phyloP scores from a whole-genome alignment of 2,113 vertebrate genomes.

The Anseranas semipalmata region DNA sequence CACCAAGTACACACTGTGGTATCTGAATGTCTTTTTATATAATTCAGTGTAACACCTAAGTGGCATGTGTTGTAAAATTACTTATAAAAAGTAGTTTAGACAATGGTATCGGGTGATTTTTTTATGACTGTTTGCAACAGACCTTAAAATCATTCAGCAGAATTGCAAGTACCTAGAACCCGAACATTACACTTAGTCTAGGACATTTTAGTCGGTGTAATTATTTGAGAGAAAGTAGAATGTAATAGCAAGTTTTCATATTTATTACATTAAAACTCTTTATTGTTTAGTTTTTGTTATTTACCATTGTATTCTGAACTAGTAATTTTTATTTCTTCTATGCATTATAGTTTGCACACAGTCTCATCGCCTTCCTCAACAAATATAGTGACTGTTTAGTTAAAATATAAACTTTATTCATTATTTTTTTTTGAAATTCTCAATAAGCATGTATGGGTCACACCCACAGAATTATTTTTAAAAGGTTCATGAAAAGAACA shows the following conservation, averaged over 20 bases:
- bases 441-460: not conserved
- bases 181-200: not conserved
- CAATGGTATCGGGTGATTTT: not conserved
- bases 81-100: not conserved
- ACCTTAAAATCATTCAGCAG: not conserved
- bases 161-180: not conserved
- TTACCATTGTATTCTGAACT: not conserved
- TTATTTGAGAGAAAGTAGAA: not conserved
- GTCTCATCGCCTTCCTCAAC: not conserved
- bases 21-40: constrained; percentile 66
- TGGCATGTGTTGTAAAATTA: not conserved
- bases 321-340: not conserved
- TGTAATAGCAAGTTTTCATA: not conserved
- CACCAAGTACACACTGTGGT: constrained; percentile 83
- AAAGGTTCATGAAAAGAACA: not conserved
- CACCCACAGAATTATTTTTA: not conserved
- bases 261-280: not conserved
- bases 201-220: not conserved
- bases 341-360: not conserved
- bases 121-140: not conserved
- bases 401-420: not conserved
- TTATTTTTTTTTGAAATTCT: not conserved
- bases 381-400: not conserved
- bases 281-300: not conserved
- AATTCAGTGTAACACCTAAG: not conserved